phyloP scores from a whole-genome alignment of 2,888 invertebrate species.

The Callyntrura sp. region DNA sequence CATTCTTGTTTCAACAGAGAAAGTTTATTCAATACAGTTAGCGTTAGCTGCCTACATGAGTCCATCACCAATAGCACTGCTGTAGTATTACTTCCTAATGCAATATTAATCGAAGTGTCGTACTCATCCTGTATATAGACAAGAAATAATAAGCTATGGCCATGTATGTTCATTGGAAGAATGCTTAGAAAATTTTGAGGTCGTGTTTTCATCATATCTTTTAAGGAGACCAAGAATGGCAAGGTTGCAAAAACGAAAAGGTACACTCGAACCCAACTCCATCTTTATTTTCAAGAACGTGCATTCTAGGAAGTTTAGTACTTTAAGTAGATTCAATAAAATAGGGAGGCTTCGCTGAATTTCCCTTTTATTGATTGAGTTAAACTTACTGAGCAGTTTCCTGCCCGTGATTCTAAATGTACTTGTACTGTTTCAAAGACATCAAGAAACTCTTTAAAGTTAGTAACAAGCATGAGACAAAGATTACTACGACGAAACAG shows the following conservation, averaged over 20 bases:
- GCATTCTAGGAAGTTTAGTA: conserved; percentile 15
- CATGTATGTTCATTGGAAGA: background rate
- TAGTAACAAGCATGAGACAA: too few relatives aligned
- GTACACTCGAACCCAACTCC: background rate
- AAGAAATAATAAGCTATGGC: too few relatives aligned
- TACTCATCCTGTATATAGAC: too few relatives aligned
- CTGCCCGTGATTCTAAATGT: background rate
- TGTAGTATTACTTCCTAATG: too few relatives aligned
- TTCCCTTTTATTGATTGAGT: conserved; percentile 6
- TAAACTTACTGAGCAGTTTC: background rate
- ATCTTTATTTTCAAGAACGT: too few relatives aligned
- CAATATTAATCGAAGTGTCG: too few relatives aligned
- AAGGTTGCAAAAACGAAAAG: background rate
- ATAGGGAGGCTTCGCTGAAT: background rate
- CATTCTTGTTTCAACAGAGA: background rate
- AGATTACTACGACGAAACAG: background rate
- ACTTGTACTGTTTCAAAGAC: too few relatives aligned
- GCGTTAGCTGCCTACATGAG: background rate
- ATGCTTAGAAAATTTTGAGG: background rate
- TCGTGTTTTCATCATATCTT: too few relatives aligned
- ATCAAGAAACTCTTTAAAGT: too few relatives aligned
- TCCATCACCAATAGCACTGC: background rate
- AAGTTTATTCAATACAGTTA: conserved; percentile 30
- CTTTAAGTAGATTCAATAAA: background rate
- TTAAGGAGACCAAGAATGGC: background rate